phyloP scores from a whole-genome alignment of 2,888 invertebrate species.

The Cremastinae sp. region DNA sequence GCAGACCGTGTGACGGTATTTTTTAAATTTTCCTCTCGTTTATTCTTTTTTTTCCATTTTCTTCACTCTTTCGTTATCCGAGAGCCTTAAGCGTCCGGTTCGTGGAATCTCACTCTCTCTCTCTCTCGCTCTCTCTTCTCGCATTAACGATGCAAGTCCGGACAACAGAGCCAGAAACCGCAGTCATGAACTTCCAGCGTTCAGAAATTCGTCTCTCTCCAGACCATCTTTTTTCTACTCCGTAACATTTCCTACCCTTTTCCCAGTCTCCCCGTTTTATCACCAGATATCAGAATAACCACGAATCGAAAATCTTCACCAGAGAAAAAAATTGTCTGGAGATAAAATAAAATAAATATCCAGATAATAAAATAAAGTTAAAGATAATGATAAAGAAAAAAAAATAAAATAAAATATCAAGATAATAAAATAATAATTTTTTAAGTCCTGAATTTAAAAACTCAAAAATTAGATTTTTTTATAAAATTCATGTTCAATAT shows the following conservation, averaged over 20 bases:
- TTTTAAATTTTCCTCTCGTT: background rate
- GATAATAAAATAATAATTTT: too few species aligned
- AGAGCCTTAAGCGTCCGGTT: slow-evolving; percentile 14
- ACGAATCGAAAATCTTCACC: slow-evolving; percentile 40
- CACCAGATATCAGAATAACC: slow-evolving; percentile 53
- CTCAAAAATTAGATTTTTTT: too few species aligned
- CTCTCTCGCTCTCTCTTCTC: slow-evolving; percentile 44
- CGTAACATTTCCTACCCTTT: slow-evolving; percentile 8
- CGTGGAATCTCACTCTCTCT: slow-evolving; percentile 39
- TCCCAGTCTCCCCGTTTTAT: slow-evolving; percentile 43
- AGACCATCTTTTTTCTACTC: background rate
- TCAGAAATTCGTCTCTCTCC: slow-evolving; percentile 51
- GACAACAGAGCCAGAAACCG: slow-evolving; percentile 40
- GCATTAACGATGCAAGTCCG: slow-evolving; percentile 52
- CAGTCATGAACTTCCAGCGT: slow-evolving; percentile 25
- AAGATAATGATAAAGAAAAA: too few species aligned
- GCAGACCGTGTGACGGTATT: background rate
- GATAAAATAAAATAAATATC: too few species aligned
- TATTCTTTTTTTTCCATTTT: background rate
- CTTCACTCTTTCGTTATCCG: slow-evolving; percentile 47
- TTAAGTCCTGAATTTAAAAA: too few species aligned
- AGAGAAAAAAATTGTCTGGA: slow-evolving; percentile 49
- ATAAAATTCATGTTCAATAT: background rate
- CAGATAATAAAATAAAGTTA: too few species aligned
- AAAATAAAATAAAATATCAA: too few species aligned